These are phyloP conservation scores for Acrocera orbiculus DNA, from an alignment of 2,888 invertebrate species.

Conservation along the genomic window DNA sequence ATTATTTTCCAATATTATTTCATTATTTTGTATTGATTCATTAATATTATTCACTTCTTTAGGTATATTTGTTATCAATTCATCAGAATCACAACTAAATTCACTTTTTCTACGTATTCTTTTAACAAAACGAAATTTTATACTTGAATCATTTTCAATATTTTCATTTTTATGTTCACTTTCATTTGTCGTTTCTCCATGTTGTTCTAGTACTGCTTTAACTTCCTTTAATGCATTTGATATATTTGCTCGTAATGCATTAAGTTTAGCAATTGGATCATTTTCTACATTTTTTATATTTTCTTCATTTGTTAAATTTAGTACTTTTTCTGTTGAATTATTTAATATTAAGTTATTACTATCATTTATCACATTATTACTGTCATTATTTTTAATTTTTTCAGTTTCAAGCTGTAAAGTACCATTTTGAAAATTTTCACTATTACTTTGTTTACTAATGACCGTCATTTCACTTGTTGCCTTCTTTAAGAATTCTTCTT, in stretches of 20 bases:
- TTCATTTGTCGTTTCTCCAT: conserved; percentile 1
- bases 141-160: conserved; percentile 14
- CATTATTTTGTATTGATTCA: no score
- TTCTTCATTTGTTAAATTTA: not conserved
- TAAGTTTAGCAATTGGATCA: conserved; percentile 25
- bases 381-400: not conserved
- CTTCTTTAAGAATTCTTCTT: not conserved
- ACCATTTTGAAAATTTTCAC: conserved; percentile 13
- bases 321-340: not conserved
- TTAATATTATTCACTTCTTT: not conserved
- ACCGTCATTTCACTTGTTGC: no score
- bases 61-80: not conserved
- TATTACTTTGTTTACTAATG: conserved; percentile 13
- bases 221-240: conserved; percentile 27
- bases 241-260: conserved; percentile 25
- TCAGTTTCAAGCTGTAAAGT: conserved; percentile 6
- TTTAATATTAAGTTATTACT: not conserved
- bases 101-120: conserved; percentile 23
- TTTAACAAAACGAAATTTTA: conserved; percentile 25
- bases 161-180: not conserved
- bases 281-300: conserved; percentile 3
- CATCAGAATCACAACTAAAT: conserved; percentile 11
- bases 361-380: not conserved
- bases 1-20: no score
- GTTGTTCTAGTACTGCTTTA: conserved; percentile 25